Percentiles rank a stretch among this genome's conserved stretches.
Conservation (phyloP, 2,888 invertebrate species). For the Troides aeacus region DNA sequence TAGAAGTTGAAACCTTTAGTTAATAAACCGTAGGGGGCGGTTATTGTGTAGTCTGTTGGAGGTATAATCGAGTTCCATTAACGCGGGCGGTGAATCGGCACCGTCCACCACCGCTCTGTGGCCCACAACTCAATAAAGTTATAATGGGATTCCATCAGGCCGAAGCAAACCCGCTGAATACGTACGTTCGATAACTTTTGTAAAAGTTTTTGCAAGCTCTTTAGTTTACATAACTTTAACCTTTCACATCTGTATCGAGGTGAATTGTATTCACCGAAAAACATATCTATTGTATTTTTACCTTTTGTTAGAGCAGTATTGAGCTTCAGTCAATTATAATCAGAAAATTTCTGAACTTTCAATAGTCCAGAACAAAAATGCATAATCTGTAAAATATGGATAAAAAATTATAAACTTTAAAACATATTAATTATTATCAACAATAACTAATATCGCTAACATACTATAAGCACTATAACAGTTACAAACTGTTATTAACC, state of each 20-base stretch:
- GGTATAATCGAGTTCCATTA: constrained; percentile 46
- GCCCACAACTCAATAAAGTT: constrained; percentile 69
- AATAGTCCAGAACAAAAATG: no score
- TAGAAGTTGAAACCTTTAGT: constrained; percentile 29
- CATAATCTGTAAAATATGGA: no score
- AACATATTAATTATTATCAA: no score
- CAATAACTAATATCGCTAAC: no score
- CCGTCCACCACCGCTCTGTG: constrained; percentile 52
- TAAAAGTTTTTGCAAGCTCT: constrained; percentile 37
- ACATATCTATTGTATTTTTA: constrained; percentile 16
- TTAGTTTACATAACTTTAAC: constrained; percentile 49
- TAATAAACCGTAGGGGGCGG: constrained; percentile 44
- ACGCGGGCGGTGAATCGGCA: constrained; percentile 52
- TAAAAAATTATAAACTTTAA: no score
- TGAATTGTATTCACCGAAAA: constrained; percentile 9
- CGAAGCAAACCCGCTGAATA: constrained; percentile 63
- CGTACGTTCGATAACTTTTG: constrained; percentile 36
- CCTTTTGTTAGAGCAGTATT: background rate
- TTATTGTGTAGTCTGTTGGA: constrained; percentile 45
- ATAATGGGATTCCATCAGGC: constrained; percentile 71
- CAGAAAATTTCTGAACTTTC: background rate
- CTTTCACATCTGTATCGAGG: constrained; percentile 15
- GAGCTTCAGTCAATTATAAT: background rate
- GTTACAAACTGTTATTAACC: no score
- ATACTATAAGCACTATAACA: no score